Conservation (phyloP, 2,113 vertebrate species). For the Mastomys coucha region DNA sequence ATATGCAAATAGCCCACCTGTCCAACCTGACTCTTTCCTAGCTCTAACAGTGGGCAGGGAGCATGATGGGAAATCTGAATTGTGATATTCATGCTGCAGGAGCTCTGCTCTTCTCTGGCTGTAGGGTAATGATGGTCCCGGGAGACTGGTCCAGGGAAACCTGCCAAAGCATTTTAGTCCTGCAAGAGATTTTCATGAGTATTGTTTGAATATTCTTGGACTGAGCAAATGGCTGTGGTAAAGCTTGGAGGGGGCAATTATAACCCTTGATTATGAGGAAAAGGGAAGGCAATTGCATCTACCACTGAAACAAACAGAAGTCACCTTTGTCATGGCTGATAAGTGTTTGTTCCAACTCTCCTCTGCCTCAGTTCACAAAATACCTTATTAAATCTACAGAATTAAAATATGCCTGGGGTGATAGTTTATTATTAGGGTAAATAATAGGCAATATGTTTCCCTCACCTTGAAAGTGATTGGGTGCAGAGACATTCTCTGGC, state of each 20-base stretch:
- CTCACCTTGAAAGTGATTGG: slow-evolving; percentile 36
- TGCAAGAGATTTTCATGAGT: slow-evolving; percentile 27
- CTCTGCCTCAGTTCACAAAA: slow-evolving; percentile 79
- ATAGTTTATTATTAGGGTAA: slow-evolving; percentile 80
- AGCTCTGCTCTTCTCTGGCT: slow-evolving; percentile 44
- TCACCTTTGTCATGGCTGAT: slow-evolving; percentile 57
- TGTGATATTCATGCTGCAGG: slow-evolving; percentile 2
- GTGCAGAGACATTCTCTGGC: not conserved
- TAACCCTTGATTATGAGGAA: slow-evolving; percentile 63
- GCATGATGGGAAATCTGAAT: slow-evolving; percentile 34
- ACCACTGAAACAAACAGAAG: slow-evolving; percentile 70
- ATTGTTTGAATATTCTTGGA: slow-evolving; percentile 27
- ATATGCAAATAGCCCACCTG: slow-evolving; percentile 24
- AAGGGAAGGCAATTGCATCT: slow-evolving; percentile 38
- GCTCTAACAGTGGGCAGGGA: slow-evolving; percentile 26
- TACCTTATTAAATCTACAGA: slow-evolving; percentile 79
- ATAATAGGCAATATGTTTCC: slow-evolving; percentile 51
- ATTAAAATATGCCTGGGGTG: slow-evolving; percentile 74
- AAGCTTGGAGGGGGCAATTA: slow-evolving; percentile 13
- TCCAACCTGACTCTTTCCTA: not conserved
- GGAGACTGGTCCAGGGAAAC: slow-evolving; percentile 12
- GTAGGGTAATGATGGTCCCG: slow-evolving; percentile 25
- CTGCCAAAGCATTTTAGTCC: slow-evolving; percentile 21
- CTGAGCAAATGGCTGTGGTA: slow-evolving; percentile 10
- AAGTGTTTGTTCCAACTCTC: slow-evolving; percentile 64